A percentile compares a stretch with the other conserved stretches of the same genome.
phyloP scores from a whole-genome alignment of 2,888 invertebrate species.

The Steinernema hermaphroditum region DNA sequence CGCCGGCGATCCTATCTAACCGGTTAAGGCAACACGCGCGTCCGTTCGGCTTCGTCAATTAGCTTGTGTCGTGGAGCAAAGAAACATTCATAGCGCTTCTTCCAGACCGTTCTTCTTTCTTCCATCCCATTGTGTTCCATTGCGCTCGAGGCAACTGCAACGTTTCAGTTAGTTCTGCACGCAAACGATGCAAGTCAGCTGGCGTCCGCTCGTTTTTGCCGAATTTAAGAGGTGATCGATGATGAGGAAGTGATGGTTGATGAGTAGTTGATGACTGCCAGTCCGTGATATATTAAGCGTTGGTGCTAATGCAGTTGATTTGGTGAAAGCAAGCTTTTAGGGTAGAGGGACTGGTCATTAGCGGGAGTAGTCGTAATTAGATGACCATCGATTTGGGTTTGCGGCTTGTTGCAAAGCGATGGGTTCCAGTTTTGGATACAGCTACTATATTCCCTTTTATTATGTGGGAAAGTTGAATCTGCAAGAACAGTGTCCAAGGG shows the following conservation, averaged over 20 bases:
- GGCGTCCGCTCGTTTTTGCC: too few relatives aligned
- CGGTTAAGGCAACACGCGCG: not conserved
- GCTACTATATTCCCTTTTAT: not conserved
- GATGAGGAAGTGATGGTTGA: too few relatives aligned
- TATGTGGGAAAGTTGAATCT: too few relatives aligned
- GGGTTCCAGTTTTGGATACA: not conserved
- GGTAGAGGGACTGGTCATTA: too few relatives aligned
- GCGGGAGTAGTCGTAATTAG: not conserved
- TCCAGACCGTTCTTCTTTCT: not conserved
- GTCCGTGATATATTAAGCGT: too few relatives aligned
- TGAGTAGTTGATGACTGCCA: too few relatives aligned
- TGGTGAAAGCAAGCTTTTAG: too few relatives aligned
- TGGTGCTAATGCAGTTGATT: too few relatives aligned
- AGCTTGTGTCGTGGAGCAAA: not conserved
- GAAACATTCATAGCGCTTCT: not conserved
- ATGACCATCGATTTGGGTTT: not conserved
- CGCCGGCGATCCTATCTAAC: constrained; percentile 5
- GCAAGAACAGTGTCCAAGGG: not conserved
- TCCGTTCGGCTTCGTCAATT: not conserved
- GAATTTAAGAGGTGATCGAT: too few relatives aligned
- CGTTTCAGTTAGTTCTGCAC: not conserved
- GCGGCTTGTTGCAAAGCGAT: not conserved
- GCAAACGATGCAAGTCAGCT: not conserved
- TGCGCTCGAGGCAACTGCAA: not conserved
- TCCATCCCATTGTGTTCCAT: not conserved